A percentile compares a stretch with the other conserved stretches of the same genome.
Conservation (phyloP, 2,888 invertebrate species). For the Auanema sp. region DNA sequence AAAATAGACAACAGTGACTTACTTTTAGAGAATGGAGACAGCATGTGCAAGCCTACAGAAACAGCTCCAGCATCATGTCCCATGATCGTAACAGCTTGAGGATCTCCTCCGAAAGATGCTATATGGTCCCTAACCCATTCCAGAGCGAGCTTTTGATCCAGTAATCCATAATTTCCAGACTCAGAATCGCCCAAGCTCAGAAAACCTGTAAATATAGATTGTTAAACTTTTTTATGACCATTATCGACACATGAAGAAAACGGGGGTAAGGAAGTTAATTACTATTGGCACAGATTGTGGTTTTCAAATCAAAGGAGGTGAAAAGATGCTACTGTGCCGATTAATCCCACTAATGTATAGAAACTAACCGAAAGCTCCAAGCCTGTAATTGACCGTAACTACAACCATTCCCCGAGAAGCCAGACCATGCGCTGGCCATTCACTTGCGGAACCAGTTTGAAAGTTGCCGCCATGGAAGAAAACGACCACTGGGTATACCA, state of each 20-base stretch:
- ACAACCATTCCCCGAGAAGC: constrained; percentile 69
- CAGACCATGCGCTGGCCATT: constrained; percentile 68
- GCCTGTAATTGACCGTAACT: constrained; percentile 70
- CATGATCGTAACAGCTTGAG: constrained; percentile 77
- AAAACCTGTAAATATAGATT: constrained; percentile 67
- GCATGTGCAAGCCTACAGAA: constrained; percentile 67
- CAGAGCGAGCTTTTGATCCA: constrained; percentile 67
- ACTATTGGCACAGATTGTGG: background rate
- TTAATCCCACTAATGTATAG: background rate
- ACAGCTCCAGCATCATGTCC: constrained; percentile 77
- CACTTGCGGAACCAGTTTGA: constrained; percentile 67
- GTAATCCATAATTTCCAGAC: constrained; percentile 69
- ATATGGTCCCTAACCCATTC: constrained; percentile 75
- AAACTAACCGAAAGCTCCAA: constrained; percentile 68
- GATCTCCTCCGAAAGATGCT: constrained; percentile 79
- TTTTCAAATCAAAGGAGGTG: background rate
- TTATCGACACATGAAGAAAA: background rate
- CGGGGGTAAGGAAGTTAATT: background rate
- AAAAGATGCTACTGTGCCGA: background rate
- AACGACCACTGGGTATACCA: constrained; percentile 68
- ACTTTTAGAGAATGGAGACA: constrained; percentile 64
- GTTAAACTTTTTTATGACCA: background rate
- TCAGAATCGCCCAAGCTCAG: constrained; percentile 69
- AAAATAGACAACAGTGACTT: constrained; percentile 9
- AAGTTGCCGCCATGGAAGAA: constrained; percentile 70